These are phyloP conservation scores for Taeniopygia guttata DNA, from an alignment of 2,797 vertebrate species.

Conservation along the genomic window DNA sequence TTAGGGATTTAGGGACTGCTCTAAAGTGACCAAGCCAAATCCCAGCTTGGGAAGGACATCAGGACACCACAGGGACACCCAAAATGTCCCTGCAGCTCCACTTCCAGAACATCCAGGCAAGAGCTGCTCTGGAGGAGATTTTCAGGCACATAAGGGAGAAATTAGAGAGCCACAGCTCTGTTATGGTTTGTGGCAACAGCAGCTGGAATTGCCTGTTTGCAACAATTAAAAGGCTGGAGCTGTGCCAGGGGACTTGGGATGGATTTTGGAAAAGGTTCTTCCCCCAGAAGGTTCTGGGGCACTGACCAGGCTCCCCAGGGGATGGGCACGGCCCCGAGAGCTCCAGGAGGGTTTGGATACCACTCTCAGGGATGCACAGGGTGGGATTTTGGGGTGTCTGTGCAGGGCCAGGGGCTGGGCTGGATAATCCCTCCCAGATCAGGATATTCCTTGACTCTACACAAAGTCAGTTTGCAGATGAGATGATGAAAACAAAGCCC, in stretches of 20 bases:
- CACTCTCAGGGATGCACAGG: rapidly evolving
- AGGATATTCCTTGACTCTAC: neutral
- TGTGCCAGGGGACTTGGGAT: neutral
- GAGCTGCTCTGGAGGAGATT: neutral
- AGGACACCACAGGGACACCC: neutral
- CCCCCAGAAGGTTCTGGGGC: neutral
- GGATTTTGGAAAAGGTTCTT: neutral
- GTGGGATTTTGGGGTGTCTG: neutral
- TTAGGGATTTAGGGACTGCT: neutral
- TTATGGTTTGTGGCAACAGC: neutral
- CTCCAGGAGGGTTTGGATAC: neutral
- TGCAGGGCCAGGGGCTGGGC: neutral
- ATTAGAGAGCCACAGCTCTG: neutral
- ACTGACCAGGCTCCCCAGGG: neutral
- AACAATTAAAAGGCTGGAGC: neutral
- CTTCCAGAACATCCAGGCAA: neutral
- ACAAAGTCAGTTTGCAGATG: neutral
- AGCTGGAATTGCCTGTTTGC: neutral
- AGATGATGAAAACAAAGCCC: neutral
- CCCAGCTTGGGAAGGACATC: neutral
- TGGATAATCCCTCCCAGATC: neutral
- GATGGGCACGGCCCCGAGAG: neutral
- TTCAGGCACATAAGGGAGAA: neutral
- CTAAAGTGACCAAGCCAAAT: neutral
- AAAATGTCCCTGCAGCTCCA: neutral